These are phyloP conservation scores for Loris lydekkerianus DNA, from an alignment of 2,797 vertebrate species.

Conservation along the genomic window DNA sequence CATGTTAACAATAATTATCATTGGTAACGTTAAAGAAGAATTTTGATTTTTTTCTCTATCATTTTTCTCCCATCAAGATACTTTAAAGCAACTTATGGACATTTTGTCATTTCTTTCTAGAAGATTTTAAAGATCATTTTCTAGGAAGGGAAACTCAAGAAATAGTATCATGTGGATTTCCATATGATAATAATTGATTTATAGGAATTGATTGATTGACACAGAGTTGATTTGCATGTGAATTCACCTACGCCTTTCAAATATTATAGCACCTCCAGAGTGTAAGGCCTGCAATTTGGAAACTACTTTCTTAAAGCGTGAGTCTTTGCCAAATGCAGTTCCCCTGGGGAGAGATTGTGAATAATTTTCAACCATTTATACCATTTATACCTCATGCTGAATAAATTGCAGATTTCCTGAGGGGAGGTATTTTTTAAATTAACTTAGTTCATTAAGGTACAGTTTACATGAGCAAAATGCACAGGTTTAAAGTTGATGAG, in stretches of 20 bases:
- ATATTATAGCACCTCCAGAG: too few relatives aligned
- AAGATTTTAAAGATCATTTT: background rate
- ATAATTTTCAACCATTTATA: background rate
- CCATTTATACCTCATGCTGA: background rate
- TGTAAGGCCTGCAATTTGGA: background rate
- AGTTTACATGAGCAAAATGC: background rate
- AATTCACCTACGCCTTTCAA: background rate
- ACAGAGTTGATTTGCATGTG: background rate
- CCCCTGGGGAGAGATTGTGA: background rate
- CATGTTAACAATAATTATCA: background rate
- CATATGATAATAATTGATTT: background rate
- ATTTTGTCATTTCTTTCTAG: background rate
- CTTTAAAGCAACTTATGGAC: background rate
- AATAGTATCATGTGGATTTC: background rate
- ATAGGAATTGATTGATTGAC: background rate
- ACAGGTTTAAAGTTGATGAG: background rate
- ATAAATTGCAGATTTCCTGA: background rate
- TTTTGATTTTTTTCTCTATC: background rate
- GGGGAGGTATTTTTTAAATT: background rate
- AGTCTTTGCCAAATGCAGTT: background rate
- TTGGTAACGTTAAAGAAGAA: background rate
- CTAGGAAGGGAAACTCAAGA: background rate
- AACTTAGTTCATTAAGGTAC: background rate
- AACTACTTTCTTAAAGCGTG: background rate
- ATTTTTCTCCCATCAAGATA: background rate